These are phyloP conservation scores for Cantharis flavilabris DNA, from an alignment of 2,888 invertebrate species.

Conservation along the genomic window DNA sequence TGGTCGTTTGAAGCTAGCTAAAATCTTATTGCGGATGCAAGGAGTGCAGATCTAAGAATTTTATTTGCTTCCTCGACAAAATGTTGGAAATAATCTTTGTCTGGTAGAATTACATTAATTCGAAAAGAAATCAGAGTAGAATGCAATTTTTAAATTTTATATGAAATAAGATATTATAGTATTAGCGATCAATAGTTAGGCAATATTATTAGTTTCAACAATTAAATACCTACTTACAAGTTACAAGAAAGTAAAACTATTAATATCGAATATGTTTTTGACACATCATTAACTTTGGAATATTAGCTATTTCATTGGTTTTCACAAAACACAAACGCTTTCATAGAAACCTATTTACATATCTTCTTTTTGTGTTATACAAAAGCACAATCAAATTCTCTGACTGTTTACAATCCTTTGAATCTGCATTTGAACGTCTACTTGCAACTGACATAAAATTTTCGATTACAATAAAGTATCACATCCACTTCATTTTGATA, in stretches of 20 bases:
- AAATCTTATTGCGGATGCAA: too few relatives aligned
- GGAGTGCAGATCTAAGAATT: too few relatives aligned
- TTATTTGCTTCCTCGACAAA: too few relatives aligned
- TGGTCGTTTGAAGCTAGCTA: too few relatives aligned
- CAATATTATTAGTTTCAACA: neutral
- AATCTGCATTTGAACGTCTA: constrained; percentile 22
- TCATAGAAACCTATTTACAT: constrained; percentile 16
- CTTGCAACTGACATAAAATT: constrained; percentile 21
- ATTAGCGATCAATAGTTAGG: neutral
- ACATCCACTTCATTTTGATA: neutral
- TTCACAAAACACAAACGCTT: constrained; percentile 24
- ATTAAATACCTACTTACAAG: neutral
- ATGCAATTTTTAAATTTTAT: too few relatives aligned
- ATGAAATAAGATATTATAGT: too few relatives aligned
- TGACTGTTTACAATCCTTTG: constrained; percentile 20
- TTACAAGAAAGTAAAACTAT: constrained; percentile 5
- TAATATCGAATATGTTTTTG: constrained; percentile 10
- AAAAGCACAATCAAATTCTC: constrained; percentile 26
- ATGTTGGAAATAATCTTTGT: too few relatives aligned
- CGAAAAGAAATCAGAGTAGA: too few relatives aligned
- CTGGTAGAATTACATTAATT: too few relatives aligned
- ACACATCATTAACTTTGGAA: constrained; percentile 21
- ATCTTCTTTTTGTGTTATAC: constrained; percentile 16
- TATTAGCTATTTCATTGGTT: constrained; percentile 27
- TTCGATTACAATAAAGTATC: constrained; percentile 5